Conservation (phyloP, 1,140 invertebrate species). For the Cydia pomonella region DNA sequence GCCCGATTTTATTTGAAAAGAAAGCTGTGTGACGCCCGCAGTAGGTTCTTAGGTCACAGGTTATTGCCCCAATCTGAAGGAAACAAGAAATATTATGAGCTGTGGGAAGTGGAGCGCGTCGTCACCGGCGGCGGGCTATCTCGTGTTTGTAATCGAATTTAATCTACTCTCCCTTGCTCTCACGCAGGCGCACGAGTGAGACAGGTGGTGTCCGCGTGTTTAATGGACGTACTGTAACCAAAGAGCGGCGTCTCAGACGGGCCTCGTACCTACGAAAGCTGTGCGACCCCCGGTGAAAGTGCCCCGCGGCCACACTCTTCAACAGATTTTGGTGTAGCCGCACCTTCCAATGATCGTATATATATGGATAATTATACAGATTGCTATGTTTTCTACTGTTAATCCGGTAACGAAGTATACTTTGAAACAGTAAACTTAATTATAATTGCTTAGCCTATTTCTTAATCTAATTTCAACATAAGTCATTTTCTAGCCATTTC, state of each 20-base stretch:
- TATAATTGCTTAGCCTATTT: not conserved
- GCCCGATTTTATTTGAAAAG: constrained; percentile 25
- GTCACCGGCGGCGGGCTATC: constrained; percentile 39
- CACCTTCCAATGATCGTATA: constrained; percentile 17
- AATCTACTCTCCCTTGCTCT: constrained; percentile 57
- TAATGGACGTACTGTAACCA: constrained; percentile 40
- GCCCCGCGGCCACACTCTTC: constrained; percentile 55
- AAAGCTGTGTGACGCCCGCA: constrained; percentile 35
- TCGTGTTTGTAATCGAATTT: constrained; percentile 33
- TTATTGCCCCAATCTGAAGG: constrained; percentile 60
- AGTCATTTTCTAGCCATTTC: constrained; percentile 4
- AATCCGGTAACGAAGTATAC: not conserved
- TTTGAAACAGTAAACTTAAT: constrained; percentile 6
- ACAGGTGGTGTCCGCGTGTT: constrained; percentile 43
- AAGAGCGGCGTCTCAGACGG: constrained; percentile 49
- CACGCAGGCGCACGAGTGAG: constrained; percentile 45
- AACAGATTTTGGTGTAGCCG: constrained; percentile 32
- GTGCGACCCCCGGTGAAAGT: constrained; percentile 73
- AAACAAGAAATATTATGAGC: constrained; percentile 63
- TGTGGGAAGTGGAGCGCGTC: constrained; percentile 69
- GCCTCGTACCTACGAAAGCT: constrained; percentile 57
- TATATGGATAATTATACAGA: constrained; percentile 11
- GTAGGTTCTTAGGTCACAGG: constrained; percentile 64
- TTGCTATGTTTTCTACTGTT: not conserved
- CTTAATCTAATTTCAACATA: not conserved